Evolutionary conservation across 2,888 invertebrate genomes (phyloP).

Genomic region (Acanthosepion pharaonis): DNA sequence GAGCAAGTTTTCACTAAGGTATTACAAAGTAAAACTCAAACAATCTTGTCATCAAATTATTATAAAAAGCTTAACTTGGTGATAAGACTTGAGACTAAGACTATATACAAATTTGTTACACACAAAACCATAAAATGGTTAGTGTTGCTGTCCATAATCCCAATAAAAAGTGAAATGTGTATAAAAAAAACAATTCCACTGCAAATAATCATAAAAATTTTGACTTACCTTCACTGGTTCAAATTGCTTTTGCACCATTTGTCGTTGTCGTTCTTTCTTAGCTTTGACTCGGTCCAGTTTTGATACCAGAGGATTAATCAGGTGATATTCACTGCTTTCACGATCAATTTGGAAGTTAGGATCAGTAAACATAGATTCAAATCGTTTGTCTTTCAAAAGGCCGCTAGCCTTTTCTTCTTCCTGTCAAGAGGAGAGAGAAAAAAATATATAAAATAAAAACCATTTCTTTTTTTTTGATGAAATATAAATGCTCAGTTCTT

Average conservation of each 20-base stretch:
- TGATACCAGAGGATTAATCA: constrained; percentile 91
- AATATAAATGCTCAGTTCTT: neutral
- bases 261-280: constrained; percentile 60
- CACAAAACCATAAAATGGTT: too few species aligned
- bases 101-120: too few species aligned
- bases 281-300: constrained; percentile 81
- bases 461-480: neutral
- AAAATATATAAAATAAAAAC: neutral
- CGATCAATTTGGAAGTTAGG: constrained; percentile 93
- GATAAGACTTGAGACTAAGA: too few species aligned
- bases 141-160: too few species aligned
- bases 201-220: neutral
- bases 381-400: constrained; percentile 89
- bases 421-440: constrained; percentile 42
- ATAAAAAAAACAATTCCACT: neutral
- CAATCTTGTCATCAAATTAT: too few species aligned
- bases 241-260: constrained; percentile 59
- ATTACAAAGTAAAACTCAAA: too few species aligned
- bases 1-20: too few species aligned
- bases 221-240: constrained; percentile 60
- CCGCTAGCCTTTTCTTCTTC: constrained; percentile 71
- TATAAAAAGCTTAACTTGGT: too few species aligned
- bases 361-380: constrained; percentile 91
- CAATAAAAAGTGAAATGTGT: too few species aligned
- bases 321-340: constrained; percentile 86